Evolutionary conservation across 2,888 invertebrate species (phyloP).

Genomic region (Gibbula magus): DNA sequence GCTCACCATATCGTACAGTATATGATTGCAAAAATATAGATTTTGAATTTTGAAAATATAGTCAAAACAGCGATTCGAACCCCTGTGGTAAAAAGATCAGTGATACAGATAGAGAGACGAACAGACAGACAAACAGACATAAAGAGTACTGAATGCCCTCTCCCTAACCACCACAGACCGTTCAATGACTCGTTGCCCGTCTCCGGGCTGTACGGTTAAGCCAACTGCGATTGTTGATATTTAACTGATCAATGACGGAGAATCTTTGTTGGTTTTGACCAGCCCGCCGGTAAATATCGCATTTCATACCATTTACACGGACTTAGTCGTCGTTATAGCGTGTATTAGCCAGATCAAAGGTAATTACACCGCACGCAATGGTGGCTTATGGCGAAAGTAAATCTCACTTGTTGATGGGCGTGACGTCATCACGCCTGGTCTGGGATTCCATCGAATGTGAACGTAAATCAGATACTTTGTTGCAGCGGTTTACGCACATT

Average conservation of each 20-base stretch:
- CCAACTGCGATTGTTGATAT: neutral
- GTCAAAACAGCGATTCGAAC: too few relatives aligned
- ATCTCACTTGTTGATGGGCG: neutral
- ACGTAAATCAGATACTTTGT: too few relatives aligned
- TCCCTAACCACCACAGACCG: too few relatives aligned
- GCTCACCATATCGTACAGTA: too few relatives aligned
- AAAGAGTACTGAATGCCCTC: too few relatives aligned
- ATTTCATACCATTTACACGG: neutral
- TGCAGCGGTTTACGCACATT: too few relatives aligned
- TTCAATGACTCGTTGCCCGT: too few relatives aligned
- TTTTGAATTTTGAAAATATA: too few relatives aligned
- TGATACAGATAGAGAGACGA: too few relatives aligned
- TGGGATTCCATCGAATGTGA: neutral
- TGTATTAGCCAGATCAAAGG: neutral
- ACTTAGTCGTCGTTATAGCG: neutral
- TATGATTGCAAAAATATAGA: too few relatives aligned
- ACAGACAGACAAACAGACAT: too few relatives aligned
- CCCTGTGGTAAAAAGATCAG: too few relatives aligned
- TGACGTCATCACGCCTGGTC: neutral
- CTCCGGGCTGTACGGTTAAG: neutral
- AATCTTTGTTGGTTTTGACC: neutral
- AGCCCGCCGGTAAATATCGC: neutral
- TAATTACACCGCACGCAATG: neutral
- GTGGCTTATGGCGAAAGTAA: neutral
- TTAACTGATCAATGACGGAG: neutral